Base-by-base conservation (phyloP, 2,113 vertebrate genomes). In the Chrysochloris asiatica region DNA sequence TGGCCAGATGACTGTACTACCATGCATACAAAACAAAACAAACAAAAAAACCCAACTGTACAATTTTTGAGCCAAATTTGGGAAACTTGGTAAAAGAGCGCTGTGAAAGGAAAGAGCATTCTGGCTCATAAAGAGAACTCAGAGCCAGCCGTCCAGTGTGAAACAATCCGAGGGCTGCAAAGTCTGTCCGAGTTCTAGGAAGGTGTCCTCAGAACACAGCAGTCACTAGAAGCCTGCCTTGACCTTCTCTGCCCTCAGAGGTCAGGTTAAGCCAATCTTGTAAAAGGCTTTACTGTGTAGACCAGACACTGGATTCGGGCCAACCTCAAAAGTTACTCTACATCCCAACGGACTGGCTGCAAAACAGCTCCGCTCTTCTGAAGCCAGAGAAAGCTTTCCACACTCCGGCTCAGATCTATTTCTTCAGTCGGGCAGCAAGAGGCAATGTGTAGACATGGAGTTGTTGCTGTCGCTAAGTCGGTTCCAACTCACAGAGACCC, bases 241-340 rank as follows among this genome's bases (percentile, higher is more conserved):
- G 52, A 19, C 52, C 52, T 54, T 16, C 52, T 11, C 54, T 89
- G 45, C 30, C 54, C 41, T 87, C 65, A 48, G 52, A 69, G 41
- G 76, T 83, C 81, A 75, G 86, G 43, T 52, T 87, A 82, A 93
- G 36, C 72, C 92, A n/a, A n/a, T n/a, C n/a, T n/a, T n/a, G n/a
- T n/a, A n/a, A n/a, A n/a, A n/a, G n/a, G n/a, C n/a, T n/a, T n/a
- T n/a, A n/a, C n/a, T n/a, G n/a, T n/a, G n/a, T n/a, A n/a, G n/a
- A n/a, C n/a, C n/a, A n/a, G n/a, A n/a, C n/a, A n/a, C 2, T 86
- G 71, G 63, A 88, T 86, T 79, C 76, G 22, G 79, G 85, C n/a
- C 90, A 90, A 59, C 67, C 73, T 73, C 91, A 28, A 80, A 94
- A 92, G 95, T 92, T 26, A 95, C 72, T 78, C 33, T 59, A 65